Evolutionary conservation across 1,140 invertebrate species (phyloP), one percentile per base, ranked within the genome.

Genomic region (Macrosteles quadrilineatus): DNA sequence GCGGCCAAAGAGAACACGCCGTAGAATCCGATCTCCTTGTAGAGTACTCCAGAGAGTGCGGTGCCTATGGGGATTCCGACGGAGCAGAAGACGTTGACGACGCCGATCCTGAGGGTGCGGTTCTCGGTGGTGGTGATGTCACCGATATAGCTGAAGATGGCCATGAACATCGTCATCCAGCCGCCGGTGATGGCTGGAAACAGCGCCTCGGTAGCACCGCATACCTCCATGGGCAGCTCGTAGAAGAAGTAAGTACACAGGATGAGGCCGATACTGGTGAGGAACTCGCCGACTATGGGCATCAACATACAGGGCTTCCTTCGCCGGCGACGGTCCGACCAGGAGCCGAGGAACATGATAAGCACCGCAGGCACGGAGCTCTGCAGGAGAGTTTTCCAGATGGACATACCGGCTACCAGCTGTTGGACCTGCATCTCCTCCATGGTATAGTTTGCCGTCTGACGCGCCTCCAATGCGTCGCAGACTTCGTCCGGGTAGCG

Each of bases 161-260:
- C 91, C 89, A 95, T 94, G 72, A 95, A 88, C 87, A 95, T 91
- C 19, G 91, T 92, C 74, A 94, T 91, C 87, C 90, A 93, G 1
- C 93, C 93, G 0, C 92, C 92, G 4, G 91, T 90, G 0, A 96
- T 75, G 0, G 90, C 90, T 0, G 91, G 91, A 78, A 91, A 91
- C 36, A 93, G 81, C 1, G 89, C 88, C 78, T 93, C 91, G 2
- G 90, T 86, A 0, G 92, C 82, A 0, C 89, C 90, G 2, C 89
- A 88, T 0, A 86, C 88, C 80, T 93, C 90, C 83, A 93, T 90
- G 0, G 91, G 90, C 68, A 77, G 72, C 50, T 76, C 72, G 65
- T 75, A 68, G 77, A 90, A 89, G 76, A 90, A 93, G 74, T 90
- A 92, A 1, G 92, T 91, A 77, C 91, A 91, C 0, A 93, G 75